Percentiles rank a stretch among this genome's conserved stretches.
Evolutionary conservation across 2,888 invertebrate genomes (phyloP).

Genomic region (Tachina grossa): DNA sequence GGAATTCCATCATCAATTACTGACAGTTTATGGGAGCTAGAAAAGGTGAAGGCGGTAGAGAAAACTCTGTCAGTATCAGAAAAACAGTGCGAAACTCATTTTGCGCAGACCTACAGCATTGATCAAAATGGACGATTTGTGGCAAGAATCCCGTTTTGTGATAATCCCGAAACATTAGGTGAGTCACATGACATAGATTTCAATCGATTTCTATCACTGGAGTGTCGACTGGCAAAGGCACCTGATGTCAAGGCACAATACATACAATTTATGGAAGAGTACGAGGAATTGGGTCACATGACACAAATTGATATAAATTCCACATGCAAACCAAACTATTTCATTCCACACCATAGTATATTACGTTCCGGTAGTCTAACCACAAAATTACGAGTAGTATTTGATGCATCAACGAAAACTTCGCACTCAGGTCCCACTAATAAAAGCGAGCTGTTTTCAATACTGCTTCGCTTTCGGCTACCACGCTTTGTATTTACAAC

Average conservation of each 20-base stretch:
- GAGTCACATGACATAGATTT: not conserved
- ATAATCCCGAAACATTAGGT: not conserved
- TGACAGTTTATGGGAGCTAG: not conserved
- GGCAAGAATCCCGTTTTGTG: not conserved
- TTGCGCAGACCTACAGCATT: too few relatives aligned
- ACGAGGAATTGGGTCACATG: slow-evolving; percentile 15
- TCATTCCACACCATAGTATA: slow-evolving; percentile 7
- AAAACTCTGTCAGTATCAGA: not conserved
- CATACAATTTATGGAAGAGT: slow-evolving; percentile 19
- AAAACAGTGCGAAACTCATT: too few relatives aligned
- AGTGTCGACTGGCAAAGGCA: slow-evolving; percentile 3
- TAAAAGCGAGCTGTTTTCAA: not conserved
- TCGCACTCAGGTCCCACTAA: not conserved
- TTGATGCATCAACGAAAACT: slow-evolving; percentile 1
- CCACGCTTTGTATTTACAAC: slow-evolving; percentile 1
- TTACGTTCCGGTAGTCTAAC: not conserved
- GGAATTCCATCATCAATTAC: too few relatives aligned
- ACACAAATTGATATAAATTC: not conserved
- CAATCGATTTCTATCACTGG: slow-evolving; percentile 8
- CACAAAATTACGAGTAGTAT: not conserved
- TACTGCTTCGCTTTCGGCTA: not conserved
- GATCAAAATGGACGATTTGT: too few relatives aligned
- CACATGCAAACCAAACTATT: too few relatives aligned
- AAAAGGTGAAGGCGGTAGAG: not conserved
- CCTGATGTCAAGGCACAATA: slow-evolving; percentile 8